Conservation (phyloP, 2,113 vertebrate species). For the Brachypodius melanocephalos region DNA sequence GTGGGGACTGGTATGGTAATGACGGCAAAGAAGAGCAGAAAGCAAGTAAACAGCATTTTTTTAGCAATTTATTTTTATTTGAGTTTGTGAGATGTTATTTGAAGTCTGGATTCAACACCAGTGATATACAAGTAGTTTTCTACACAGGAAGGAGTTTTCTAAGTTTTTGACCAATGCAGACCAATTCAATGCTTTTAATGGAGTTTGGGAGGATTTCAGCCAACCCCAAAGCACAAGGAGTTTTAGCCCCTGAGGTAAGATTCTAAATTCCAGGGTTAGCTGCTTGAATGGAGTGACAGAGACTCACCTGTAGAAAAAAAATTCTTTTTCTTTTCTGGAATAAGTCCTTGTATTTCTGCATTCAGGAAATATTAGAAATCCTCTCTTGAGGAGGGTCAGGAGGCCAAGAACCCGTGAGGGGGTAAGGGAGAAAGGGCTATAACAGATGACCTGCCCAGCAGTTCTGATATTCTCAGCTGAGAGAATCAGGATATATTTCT, state of each 20-base stretch:
- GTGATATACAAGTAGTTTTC: background rate
- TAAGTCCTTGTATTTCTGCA: background rate
- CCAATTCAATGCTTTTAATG: background rate
- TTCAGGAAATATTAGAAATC: background rate
- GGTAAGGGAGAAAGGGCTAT: background rate
- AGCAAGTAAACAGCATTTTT: background rate
- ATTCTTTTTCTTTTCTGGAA: background rate
- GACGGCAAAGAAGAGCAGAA: background rate
- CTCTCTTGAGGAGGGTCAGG: background rate
- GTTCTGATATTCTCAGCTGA: background rate
- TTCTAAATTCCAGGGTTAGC: background rate
- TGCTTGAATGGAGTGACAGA: background rate
- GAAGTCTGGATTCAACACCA: background rate
- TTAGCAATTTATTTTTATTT: background rate
- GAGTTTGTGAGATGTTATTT: background rate
- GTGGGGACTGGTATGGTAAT: background rate
- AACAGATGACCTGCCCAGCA: background rate
- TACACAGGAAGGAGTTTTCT: background rate
- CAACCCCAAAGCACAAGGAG: background rate
- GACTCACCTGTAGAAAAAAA: background rate
- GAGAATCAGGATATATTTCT: background rate
- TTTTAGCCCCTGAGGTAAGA: background rate
- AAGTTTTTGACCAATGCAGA: background rate
- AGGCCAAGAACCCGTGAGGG: background rate
- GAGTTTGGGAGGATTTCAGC: background rate